These are phyloP conservation scores for Nemopilema nomurai DNA, from an alignment of 30 jellyfish, hydroid and myxozoan species.

Conservation along the genomic window DNA sequence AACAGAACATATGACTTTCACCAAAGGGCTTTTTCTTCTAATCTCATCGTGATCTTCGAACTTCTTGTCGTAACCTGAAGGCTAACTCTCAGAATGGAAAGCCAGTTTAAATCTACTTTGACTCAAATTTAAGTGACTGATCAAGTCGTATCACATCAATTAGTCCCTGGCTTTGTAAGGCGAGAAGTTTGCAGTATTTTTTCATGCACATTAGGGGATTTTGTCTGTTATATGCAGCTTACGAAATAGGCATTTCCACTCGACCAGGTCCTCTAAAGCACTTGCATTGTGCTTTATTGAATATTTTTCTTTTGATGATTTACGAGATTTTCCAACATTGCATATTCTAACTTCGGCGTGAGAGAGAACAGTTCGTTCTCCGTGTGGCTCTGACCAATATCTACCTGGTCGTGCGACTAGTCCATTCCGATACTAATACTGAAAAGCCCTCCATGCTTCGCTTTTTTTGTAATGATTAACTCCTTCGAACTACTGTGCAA, in stretches of 20 bases:
- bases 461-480: too few relatives aligned
- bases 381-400: too few relatives aligned
- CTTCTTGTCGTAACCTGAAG: neutral
- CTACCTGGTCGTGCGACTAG: too few relatives aligned
- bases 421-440: too few relatives aligned
- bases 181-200: neutral
- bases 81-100: neutral
- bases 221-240: neutral
- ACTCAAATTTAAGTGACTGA: neutral
- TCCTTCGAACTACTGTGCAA: too few relatives aligned
- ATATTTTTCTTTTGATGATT: neutral
- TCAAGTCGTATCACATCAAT: neutral
- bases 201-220: too few relatives aligned
- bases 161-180: neutral
- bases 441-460: too few relatives aligned
- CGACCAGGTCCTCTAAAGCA: too few relatives aligned
- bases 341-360: too few relatives aligned
- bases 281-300: too few relatives aligned
- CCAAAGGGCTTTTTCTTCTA: neutral
- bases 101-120: neutral
- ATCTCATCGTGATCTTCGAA: neutral
- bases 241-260: too few relatives aligned
- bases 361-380: too few relatives aligned
- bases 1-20: neutral
- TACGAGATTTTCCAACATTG: neutral